phyloP scores from a whole-genome alignment of 2,888 invertebrate genomes.

The Notocelia uddmanniana region DNA sequence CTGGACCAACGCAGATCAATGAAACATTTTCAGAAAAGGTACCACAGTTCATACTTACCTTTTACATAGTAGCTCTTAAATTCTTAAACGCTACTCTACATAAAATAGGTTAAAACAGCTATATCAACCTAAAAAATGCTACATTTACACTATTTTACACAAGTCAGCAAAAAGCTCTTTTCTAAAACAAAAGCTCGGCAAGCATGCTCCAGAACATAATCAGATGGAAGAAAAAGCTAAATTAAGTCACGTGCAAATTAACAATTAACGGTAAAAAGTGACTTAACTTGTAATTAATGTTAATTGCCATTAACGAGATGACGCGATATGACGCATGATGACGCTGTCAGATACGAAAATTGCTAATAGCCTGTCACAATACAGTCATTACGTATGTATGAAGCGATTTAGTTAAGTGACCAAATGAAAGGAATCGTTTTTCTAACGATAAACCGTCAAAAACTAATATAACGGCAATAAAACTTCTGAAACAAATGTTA shows the following conservation, averaged over 20 bases:
- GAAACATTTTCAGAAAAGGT: too few relatives aligned
- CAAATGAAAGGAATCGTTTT: not conserved
- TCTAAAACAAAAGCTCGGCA: conserved; percentile 3
- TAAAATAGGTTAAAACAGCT: too few relatives aligned
- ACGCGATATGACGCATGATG: conserved; percentile 54
- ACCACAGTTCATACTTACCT: too few relatives aligned
- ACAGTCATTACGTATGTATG: conserved; percentile 10
- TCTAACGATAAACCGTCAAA: not conserved
- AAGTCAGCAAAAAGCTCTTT: conserved; percentile 2
- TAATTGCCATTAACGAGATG: conserved; percentile 57
- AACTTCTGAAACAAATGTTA: too few relatives aligned
- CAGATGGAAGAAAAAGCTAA: conserved; percentile 27
- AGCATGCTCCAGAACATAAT: not conserved
- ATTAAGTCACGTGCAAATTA: conserved; percentile 20
- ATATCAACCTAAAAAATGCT: not conserved
- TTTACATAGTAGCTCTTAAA: too few relatives aligned
- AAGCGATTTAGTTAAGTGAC: conserved; percentile 12
- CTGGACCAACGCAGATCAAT: too few relatives aligned
- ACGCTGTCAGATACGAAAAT: conserved; percentile 62
- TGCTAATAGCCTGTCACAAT: conserved; percentile 35
- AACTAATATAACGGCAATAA: not conserved
- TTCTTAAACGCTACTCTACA: too few relatives aligned
- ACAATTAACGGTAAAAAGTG: conserved; percentile 37
- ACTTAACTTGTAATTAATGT: conserved; percentile 56
- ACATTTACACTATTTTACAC: not conserved